Conservation (phyloP, 1,140 invertebrate species). For the Stenopsyche tienmushanensis region DNA sequence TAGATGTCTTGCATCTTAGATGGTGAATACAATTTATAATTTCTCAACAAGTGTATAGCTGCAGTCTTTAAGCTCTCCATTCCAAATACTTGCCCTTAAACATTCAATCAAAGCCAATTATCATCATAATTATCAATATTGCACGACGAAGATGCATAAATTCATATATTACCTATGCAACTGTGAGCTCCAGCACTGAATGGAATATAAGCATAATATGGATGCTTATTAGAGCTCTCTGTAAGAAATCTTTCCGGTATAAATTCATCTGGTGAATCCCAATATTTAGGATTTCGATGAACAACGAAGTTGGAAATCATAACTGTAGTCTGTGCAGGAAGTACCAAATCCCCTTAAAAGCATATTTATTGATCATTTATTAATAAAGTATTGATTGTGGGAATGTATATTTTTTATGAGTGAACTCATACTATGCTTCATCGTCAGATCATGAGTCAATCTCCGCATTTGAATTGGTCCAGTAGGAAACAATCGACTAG, state of each 20-base stretch:
- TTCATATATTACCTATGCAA: conserved; percentile 12
- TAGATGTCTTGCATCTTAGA: too few species aligned
- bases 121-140: conserved; percentile 4
- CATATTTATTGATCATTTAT: not conserved
- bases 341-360: not conserved
- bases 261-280: conserved; percentile 1
- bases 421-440: conserved; percentile 4
- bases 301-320: not conserved
- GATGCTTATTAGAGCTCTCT: not conserved
- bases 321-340: not conserved
- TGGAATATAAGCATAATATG: conserved; percentile 7
- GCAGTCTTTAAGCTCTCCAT: not conserved
- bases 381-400: not conserved
- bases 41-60: conserved; percentile 1
- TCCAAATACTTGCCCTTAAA: not conserved
- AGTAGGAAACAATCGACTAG: conserved; percentile 3
- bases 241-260: conserved; percentile 16
- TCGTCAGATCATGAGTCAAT: not conserved
- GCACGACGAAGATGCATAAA: not conserved
- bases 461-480: not conserved
- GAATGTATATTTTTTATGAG: not conserved
- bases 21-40: conserved; percentile 15
- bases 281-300: conserved; percentile 24
- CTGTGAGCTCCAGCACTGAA: conserved; percentile 11
- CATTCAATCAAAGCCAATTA: not conserved